phyloP scores from a whole-genome alignment of 2,113 vertebrate species.

The Onychostruthus taczanowskii region DNA sequence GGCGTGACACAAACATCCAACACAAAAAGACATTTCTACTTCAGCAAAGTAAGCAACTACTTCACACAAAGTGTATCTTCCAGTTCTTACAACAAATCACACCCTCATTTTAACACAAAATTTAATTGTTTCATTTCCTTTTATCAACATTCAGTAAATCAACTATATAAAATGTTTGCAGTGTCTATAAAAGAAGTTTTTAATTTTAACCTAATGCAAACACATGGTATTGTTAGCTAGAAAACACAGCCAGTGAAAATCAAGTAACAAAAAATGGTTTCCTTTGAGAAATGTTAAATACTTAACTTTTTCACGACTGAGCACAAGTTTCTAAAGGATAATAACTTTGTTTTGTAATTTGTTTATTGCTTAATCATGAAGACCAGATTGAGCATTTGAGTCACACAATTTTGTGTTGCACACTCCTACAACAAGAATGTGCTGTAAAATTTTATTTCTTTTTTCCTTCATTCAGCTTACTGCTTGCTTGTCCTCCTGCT shows the following conservation, averaged over 20 bases:
- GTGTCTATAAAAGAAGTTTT: background rate
- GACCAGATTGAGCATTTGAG: conserved; percentile 45
- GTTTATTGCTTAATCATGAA: conserved; percentile 51
- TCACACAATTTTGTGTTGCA: conserved; percentile 35
- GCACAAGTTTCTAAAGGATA: conserved; percentile 58
- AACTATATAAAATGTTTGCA: background rate
- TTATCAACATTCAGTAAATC: background rate
- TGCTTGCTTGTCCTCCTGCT: conserved; percentile 37
- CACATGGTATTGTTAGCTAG: conserved; percentile 45
- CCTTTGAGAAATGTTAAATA: conserved; percentile 58
- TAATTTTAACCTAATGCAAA: background rate
- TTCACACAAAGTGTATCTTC: background rate
- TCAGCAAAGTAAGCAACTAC: background rate
- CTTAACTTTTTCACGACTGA: conserved; percentile 22
- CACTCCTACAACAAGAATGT: conserved; percentile 31
- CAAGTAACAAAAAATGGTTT: conserved; percentile 55
- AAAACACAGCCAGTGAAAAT: background rate
- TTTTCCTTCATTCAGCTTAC: conserved; percentile 46
- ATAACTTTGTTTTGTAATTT: conserved; percentile 45
- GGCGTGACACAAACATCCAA: background rate
- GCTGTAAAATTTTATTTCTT: conserved; percentile 55
- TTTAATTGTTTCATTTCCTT: background rate
- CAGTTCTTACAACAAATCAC: background rate
- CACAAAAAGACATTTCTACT: background rate
- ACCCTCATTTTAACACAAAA: background rate